Conservation (phyloP, 2,113 vertebrate genomes). For the human region GRCh38 chr12:90758001-90758500, state of each 20-base stretch:
- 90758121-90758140: slow-evolving; percentile 58
- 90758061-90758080: slow-evolving; percentile 34
- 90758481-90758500: background rate
- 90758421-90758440: background rate
- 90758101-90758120: slow-evolving; percentile 63
- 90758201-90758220: slow-evolving; percentile 32
- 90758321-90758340: slow-evolving; percentile 11
- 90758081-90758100: slow-evolving; percentile 60
- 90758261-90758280: slow-evolving; percentile 12
- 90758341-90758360: background rate
- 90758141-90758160: slow-evolving; percentile 36
- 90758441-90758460: background rate
- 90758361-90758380: background rate
- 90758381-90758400: background rate
- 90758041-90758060: slow-evolving; percentile 50
- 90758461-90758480: background rate
- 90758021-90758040: slow-evolving; percentile 55
- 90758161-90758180: slow-evolving; percentile 70
- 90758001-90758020: slow-evolving; percentile 66
- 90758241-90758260: background rate
- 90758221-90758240: slow-evolving; percentile 60
- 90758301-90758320: slow-evolving; percentile 19
- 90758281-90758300: slow-evolving; percentile 37
- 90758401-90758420: background rate
- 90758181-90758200: slow-evolving; percentile 54